A percentile compares a stretch with the other conserved stretches of the same genome.
Evolutionary conservation across 2,888 invertebrate species (phyloP).

Genomic region (Dasysyrphus tricinctus): DNA sequence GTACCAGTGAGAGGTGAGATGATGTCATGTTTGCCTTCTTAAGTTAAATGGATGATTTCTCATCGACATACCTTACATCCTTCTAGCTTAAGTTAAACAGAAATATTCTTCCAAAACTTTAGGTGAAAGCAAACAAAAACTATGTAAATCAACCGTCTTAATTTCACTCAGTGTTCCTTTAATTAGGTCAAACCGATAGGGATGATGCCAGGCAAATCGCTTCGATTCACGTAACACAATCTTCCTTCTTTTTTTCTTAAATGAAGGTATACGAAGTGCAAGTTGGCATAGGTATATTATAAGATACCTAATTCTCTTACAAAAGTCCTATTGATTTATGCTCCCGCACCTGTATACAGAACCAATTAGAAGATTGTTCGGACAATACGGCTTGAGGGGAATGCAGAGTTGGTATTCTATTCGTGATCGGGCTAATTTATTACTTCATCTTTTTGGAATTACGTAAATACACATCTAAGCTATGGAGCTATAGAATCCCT

Average conservation of each 20-base stretch:
- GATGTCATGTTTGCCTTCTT: neutral
- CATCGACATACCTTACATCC: neutral
- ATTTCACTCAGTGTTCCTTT: conserved; percentile 40
- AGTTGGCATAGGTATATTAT: neutral
- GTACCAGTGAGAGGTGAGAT: neutral
- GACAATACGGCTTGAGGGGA: neutral
- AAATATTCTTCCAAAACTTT: neutral
- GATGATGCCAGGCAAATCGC: conserved; percentile 42
- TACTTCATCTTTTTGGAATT: conserved; percentile 72
- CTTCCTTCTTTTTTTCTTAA: neutral
- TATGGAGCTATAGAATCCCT: neutral
- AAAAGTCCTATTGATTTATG: conserved; percentile 65
- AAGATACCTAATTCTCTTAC: conserved; percentile 15
- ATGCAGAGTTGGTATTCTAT: conserved; percentile 22
- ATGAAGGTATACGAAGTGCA: neutral
- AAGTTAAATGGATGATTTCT: neutral
- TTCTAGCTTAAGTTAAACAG: neutral
- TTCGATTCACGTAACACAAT: conserved; percentile 53
- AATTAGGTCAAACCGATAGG: conserved; percentile 65
- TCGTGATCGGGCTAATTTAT: conserved; percentile 73
- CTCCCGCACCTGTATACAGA: conserved; percentile 66
- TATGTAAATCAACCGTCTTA: conserved; percentile 3
- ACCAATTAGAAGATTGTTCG: conserved; percentile 71
- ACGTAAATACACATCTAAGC: conserved; percentile 4
- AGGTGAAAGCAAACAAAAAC: neutral